Percentiles rank a stretch among this genome's conserved stretches.
Evolutionary conservation across 2,113 vertebrate genomes (phyloP).

Genomic region (Pimephales promelas): DNA sequence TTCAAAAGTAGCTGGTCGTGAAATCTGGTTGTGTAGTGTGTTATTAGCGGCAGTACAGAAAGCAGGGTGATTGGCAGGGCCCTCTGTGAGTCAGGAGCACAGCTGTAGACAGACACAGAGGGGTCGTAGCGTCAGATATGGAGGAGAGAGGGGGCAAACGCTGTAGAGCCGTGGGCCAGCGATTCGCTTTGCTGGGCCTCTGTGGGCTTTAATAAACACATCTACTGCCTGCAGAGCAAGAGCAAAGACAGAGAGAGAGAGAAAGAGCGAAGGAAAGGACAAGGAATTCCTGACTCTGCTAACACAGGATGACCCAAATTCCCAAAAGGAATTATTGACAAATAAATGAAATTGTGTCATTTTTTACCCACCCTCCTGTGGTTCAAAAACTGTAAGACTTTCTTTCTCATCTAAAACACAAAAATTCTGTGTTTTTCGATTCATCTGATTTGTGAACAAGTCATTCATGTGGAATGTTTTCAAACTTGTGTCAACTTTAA

Average conservation of each 20-base stretch:
- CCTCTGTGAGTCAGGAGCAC: conserved; percentile 57
- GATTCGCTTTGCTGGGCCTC: conserved; percentile 72
- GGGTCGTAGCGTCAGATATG: no score
- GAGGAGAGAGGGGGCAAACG: conserved; percentile 32
- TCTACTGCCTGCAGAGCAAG: conserved; percentile 50
- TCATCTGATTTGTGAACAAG: no score
- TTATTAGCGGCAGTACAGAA: background rate
- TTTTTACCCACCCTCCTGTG: no score
- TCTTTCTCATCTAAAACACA: no score
- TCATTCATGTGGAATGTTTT: no score
- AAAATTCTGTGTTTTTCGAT: no score
- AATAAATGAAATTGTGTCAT: no score
- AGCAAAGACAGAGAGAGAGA: background rate
- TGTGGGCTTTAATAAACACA: conserved; percentile 72
- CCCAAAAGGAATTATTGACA: background rate
- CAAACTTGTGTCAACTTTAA: no score
- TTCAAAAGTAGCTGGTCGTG: background rate
- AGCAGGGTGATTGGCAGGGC: conserved; percentile 71
- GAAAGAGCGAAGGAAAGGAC: no score
- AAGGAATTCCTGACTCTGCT: background rate
- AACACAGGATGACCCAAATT: background rate
- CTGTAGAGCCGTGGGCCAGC: conserved; percentile 50
- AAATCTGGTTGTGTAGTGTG: conserved; percentile 1
- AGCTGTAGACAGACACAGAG: conserved; percentile 30
- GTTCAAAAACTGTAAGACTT: no score